Conservation (phyloP, 2,797 vertebrate species). For the Morelia viridis region DNA sequence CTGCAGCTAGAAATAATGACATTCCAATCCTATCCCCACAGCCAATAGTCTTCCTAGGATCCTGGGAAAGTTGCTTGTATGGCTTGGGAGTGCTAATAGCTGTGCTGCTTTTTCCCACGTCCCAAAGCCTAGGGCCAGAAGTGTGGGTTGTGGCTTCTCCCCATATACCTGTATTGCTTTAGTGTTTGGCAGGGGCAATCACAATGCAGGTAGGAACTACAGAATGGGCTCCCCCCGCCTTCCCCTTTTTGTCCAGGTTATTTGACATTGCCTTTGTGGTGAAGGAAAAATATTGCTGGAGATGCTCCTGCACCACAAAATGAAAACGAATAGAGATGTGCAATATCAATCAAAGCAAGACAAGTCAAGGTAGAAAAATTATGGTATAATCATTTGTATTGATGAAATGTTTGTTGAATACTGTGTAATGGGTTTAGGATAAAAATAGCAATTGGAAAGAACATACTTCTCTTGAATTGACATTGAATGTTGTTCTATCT, state of each 20-base stretch:
- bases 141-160: not conserved
- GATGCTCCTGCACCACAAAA: not conserved
- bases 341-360: not conserved
- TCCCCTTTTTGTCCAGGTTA: not conserved
- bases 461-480: conserved; percentile 11
- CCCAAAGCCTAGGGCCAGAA: not conserved
- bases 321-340: not conserved
- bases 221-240: not conserved
- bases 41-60: not conserved
- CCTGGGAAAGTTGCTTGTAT: not conserved
- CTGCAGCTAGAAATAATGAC: not conserved
- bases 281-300: not conserved
- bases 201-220: not conserved
- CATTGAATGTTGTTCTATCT: not conserved
- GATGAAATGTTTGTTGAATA: not conserved
- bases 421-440: not conserved
- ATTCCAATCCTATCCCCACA: not conserved
- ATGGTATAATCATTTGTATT: not conserved
- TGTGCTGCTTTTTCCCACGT: not conserved
- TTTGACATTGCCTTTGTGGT: not conserved
- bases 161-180: not conserved
- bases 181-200: not conserved
- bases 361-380: not conserved
- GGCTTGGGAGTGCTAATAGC: not conserved
- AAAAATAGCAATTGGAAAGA: conserved; percentile 29